phyloP scores from a whole-genome alignment of 2,888 invertebrate species.

The Empis stercorea region DNA sequence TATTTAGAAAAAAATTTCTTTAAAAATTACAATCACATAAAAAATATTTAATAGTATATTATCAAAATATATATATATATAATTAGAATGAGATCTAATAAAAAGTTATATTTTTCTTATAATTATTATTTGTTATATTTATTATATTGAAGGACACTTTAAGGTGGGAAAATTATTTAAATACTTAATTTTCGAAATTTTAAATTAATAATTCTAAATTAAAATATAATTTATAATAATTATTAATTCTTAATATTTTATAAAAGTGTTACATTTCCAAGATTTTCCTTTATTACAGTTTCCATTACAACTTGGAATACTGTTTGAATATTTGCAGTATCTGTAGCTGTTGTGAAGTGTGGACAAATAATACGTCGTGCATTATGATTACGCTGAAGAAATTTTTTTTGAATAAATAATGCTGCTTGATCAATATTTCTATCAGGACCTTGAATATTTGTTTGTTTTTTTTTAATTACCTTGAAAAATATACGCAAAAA shows the following conservation, averaged over 20 bases:
- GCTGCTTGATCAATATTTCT: slow-evolving; percentile 49
- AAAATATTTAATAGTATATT: no score
- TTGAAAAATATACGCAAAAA: no score
- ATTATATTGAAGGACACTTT: no score
- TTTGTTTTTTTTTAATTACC: no score
- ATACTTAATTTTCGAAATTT: neutral
- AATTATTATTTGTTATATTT: no score
- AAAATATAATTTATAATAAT: neutral
- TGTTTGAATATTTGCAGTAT: slow-evolving; percentile 51
- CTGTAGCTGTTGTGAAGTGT: slow-evolving; percentile 54
- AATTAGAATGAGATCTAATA: no score
- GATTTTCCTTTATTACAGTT: slow-evolving; percentile 48
- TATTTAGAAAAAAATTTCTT: no score
- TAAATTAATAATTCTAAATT: neutral
- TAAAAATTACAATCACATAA: no score
- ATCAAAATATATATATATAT: no score
- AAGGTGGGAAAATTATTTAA: neutral
- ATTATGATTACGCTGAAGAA: slow-evolving; percentile 42
- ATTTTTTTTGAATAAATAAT: slow-evolving; percentile 48
- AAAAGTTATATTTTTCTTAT: no score
- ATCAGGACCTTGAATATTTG: slow-evolving; percentile 39
- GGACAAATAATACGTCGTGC: slow-evolving; percentile 47
- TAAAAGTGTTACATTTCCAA: slow-evolving; percentile 42
- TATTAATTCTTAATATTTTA: slow-evolving; percentile 20
- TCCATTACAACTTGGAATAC: slow-evolving; percentile 54